Evolutionary conservation across 2,888 invertebrate species (phyloP), one percentile per base, ranked within the genome.

Genomic region (Megamerina dolium): DNA sequence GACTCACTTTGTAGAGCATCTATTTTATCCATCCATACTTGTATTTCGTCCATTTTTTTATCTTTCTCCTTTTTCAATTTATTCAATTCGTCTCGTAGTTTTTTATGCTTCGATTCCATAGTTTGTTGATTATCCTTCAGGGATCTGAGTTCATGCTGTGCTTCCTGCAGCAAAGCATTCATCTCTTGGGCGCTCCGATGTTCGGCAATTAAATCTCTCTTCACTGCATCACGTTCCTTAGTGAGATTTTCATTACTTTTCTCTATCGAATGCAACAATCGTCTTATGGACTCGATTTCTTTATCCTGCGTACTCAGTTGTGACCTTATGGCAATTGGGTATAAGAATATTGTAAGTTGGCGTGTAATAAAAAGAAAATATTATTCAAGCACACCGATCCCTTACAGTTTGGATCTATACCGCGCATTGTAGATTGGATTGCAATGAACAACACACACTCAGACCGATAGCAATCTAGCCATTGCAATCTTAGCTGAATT

Each of bases 41-140:
- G 69, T 37, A 65, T 59, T 40, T 70, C 68, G 38, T 72, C 70
- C 2, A 61, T 39, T 39, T 69, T 67, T 33, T 68, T 69, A 9
- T 55, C 48, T 34, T 64, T 66, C 20, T 70, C 70, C 26, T 59
- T 60, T 29, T 64, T 60, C 1, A 62, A 45, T 42, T 68, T 65
- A 3, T 47, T 46, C 0, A 64, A 32, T 3, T 65, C 58, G 10
- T 67, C 60, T 14, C 48, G 56, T 12, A 62, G 50, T 26, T 70
- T 72, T 33, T 66, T 66, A 2, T 60, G 49, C 34, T 60, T 60
- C 1, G 59, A 33, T 43, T 64, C 62, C 51, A 63, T 56, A 20
- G 55, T 38, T 37, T 53, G 56, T 9, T 69, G 57, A 8, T 62
- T 61, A 39, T 68, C 65, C 34, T 64, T 65, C 1, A 69, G 54